Evolutionary conservation across 2,797 vertebrate genomes (phyloP).

Genomic region (Poecilia wingei): DNA sequence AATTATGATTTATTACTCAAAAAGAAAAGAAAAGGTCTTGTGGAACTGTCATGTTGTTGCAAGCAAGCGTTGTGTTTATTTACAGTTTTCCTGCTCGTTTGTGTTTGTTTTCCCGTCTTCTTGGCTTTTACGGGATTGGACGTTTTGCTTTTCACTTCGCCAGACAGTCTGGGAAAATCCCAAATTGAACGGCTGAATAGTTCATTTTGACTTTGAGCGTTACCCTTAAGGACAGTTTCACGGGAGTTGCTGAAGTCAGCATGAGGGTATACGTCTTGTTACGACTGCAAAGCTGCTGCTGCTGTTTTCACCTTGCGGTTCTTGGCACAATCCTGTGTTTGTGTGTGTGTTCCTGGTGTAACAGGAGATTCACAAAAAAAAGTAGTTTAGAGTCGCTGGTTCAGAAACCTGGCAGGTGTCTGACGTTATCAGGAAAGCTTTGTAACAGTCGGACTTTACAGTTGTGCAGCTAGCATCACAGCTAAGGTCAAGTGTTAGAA

Average conservation of each 20-base stretch:
- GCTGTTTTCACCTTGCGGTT: not conserved
- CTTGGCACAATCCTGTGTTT: not conserved
- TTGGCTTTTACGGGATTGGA: not conserved
- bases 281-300: not conserved
- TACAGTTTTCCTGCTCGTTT: not conserved
- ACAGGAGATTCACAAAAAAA: not conserved
- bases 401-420: not conserved
- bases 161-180: conserved; percentile 12
- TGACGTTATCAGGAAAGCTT: not conserved
- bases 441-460: not conserved
- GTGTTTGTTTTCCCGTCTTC: not conserved
- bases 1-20: too few relatives aligned
- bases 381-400: not conserved
- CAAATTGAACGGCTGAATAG: conserved; percentile 12
- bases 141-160: conserved; percentile 4
- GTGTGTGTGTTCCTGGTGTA: not conserved
- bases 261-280: conserved; percentile 4
- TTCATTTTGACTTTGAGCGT: not conserved
- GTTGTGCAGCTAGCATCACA: not conserved
- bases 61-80: not conserved
- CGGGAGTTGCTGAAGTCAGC: conserved; percentile 4
- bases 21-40: too few relatives aligned
- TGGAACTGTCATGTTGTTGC: not conserved
- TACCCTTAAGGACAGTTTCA: conserved; percentile 23
- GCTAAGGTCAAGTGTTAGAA: not conserved